Conservation (phyloP, 2,888 invertebrate species). For the Euplagia quadripunctaria region DNA sequence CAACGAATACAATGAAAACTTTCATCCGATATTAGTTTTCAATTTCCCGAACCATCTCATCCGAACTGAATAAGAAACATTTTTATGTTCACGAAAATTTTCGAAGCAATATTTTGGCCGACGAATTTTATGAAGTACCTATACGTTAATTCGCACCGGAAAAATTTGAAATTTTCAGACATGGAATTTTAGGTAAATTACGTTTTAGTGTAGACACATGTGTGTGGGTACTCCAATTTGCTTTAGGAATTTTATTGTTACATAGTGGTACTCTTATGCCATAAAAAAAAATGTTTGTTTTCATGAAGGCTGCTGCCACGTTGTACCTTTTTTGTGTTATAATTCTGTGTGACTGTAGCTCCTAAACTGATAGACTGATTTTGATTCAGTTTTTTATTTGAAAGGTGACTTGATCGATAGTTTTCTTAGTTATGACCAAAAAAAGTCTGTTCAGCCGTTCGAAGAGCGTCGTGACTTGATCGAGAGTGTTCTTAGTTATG, state of each 20-base stretch:
- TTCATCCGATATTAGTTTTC: constrained; percentile 70
- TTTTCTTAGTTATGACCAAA: too few species aligned
- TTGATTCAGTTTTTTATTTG: too few species aligned
- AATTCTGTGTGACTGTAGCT: not conserved
- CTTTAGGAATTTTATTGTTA: not conserved
- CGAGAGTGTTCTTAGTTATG: too few species aligned
- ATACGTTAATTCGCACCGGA: constrained; percentile 1
- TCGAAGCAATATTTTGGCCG: constrained; percentile 10
- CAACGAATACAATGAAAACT: constrained; percentile 64
- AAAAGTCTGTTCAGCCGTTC: too few species aligned
- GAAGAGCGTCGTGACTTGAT: too few species aligned
- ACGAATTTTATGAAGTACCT: constrained; percentile 12
- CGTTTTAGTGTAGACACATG: not conserved
- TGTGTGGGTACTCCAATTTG: not conserved
- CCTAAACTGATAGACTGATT: too few species aligned
- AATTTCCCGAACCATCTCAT: constrained; percentile 61
- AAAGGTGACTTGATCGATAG: too few species aligned
- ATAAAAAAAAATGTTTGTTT: not conserved
- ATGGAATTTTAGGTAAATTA: constrained; percentile 12
- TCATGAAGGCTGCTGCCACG: not conserved
- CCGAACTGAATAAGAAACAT: constrained; percentile 44
- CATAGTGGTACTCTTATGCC: not conserved
- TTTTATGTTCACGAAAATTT: constrained; percentile 30
- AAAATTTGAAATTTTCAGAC: constrained; percentile 7
- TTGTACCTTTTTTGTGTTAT: not conserved